Evolutionary conservation across 2,888 invertebrate species (phyloP).

Genomic region (Aromia moschata): DNA sequence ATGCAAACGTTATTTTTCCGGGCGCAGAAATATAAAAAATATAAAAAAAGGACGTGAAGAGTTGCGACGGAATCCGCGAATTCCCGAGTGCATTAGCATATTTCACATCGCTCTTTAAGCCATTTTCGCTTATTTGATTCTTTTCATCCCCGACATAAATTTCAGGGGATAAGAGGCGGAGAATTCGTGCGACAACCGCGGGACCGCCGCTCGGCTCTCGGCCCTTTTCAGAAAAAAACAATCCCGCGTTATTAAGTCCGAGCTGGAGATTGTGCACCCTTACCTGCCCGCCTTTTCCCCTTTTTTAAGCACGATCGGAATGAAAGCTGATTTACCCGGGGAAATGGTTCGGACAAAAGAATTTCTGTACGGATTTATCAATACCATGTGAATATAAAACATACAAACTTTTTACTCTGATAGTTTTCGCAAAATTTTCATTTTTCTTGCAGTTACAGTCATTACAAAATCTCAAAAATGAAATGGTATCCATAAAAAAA

Average conservation of each 20-base stretch:
- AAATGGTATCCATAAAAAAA: no score
- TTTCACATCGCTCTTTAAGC: slow-evolving; percentile 28
- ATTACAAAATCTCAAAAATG: no score
- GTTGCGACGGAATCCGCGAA: slow-evolving; percentile 17
- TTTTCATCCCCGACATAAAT: slow-evolving; percentile 25
- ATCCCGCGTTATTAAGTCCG: not conserved
- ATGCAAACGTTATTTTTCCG: slow-evolving; percentile 23
- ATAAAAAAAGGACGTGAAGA: slow-evolving; percentile 7
- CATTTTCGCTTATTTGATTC: slow-evolving; percentile 26
- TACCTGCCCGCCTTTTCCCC: no score
- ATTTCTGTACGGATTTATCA: no score
- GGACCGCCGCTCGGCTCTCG: slow-evolving; percentile 2
- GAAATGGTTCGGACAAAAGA: no score
- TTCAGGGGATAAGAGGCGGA: slow-evolving; percentile 21
- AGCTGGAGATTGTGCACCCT: not conserved
- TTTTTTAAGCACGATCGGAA: no score
- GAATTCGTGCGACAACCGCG: slow-evolving; percentile 10
- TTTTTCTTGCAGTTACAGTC: no score
- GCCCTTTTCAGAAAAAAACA: slow-evolving; percentile 12
- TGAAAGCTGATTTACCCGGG: no score
- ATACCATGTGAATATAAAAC: no score
- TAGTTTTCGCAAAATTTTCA: no score
- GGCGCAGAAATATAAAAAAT: slow-evolving; percentile 15
- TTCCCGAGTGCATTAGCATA: slow-evolving; percentile 26
- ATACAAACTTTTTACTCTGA: no score